A percentile compares a stretch with the other conserved stretches of the same genome.
Evolutionary conservation across 1,140 invertebrate species (phyloP).

Genomic region (Magallana gigas): DNA sequence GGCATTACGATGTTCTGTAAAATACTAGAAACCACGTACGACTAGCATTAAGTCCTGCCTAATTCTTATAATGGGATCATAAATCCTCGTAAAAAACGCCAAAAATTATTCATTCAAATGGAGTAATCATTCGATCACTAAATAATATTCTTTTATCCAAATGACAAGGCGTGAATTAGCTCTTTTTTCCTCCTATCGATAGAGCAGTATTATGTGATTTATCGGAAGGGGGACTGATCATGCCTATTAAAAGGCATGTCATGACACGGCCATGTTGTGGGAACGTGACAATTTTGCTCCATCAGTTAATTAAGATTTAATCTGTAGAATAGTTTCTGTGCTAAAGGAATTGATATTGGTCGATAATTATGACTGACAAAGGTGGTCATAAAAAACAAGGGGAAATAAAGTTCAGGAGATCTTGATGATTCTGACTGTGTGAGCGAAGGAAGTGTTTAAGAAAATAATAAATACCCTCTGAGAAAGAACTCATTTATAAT

Average conservation of each 20-base stretch:
- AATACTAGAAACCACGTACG: slow-evolving; percentile 20
- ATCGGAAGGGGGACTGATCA: neutral
- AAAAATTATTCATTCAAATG: slow-evolving; percentile 31
- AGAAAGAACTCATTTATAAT: neutral
- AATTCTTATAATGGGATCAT: slow-evolving; percentile 28
- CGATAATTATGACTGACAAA: slow-evolving; percentile 30
- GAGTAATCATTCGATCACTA: slow-evolving; percentile 21
- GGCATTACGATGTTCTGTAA: slow-evolving; percentile 12
- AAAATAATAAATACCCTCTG: neutral
- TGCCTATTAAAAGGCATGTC: neutral
- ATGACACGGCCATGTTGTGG: neutral
- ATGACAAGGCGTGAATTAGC: slow-evolving; percentile 34
- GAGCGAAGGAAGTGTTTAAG: neutral
- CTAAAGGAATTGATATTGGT: neutral
- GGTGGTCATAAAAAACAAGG: neutral
- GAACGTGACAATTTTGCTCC: neutral
- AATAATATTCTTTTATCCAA: slow-evolving; percentile 20
- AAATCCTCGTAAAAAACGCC: neutral
- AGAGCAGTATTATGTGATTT: neutral
- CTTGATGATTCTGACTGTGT: neutral
- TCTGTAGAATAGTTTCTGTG: neutral
- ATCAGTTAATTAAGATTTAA: slow-evolving; percentile 37
- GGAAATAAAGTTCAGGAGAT: neutral
- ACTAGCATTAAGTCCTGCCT: neutral
- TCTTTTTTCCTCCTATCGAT: neutral